These are phyloP conservation scores for Zootoca vivipara DNA, from an alignment of 2,113 vertebrate genomes.

Conservation along the genomic window DNA sequence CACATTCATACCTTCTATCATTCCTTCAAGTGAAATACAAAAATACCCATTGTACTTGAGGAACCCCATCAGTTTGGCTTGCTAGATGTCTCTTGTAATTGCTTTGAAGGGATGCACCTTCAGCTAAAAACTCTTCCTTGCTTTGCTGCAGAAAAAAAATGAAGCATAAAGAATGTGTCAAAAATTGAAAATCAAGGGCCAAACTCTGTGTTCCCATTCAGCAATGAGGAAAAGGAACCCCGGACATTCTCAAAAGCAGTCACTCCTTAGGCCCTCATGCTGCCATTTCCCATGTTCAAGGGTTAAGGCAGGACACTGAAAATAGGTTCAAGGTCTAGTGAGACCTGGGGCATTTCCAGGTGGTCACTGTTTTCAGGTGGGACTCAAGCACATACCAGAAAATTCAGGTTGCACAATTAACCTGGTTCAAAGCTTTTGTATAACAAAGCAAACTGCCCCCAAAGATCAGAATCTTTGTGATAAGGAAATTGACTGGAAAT, in stretches of 20 bases:
- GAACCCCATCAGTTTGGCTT: not conserved
- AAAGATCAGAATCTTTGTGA: too few species aligned
- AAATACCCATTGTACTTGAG: not conserved
- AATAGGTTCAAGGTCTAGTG: not conserved
- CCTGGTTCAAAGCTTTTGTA: too few species aligned
- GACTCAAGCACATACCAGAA: too few species aligned
- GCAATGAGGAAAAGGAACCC: not conserved
- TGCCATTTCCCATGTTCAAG: not conserved
- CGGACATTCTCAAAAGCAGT: not conserved
- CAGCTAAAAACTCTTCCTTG: not conserved
- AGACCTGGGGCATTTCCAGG: too few species aligned
- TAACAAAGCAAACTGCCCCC: too few species aligned
- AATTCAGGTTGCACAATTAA: too few species aligned
- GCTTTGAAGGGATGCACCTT: not conserved
- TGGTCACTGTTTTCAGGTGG: too few species aligned
- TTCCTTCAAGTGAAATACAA: not conserved
- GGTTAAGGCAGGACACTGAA: not conserved
- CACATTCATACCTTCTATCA: not conserved
- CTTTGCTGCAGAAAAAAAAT: not conserved
- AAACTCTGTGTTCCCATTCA: not conserved
- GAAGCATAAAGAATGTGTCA: not conserved
- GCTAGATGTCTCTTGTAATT: not conserved
- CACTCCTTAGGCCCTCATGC: not conserved
- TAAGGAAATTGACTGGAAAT: too few species aligned
- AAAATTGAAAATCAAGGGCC: not conserved